phyloP scores from a whole-genome alignment of 2,888 invertebrate species.

The Corbicula japonica region DNA sequence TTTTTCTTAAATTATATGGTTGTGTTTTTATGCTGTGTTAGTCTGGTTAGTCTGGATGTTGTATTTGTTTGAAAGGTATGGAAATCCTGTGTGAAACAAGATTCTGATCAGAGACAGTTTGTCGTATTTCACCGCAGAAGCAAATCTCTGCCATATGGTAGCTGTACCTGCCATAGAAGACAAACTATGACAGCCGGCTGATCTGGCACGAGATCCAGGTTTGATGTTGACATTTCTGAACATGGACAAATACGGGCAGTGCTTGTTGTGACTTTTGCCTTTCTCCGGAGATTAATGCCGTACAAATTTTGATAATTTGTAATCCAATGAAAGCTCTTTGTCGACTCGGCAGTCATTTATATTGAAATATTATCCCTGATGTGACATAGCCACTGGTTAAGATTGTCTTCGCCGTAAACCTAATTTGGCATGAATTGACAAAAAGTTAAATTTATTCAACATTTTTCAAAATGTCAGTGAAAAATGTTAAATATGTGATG shows the following conservation, averaged over 20 bases:
- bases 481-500: slow-evolving; percentile 36
- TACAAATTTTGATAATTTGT: slow-evolving; percentile 46
- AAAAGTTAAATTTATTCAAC: slow-evolving; percentile 41
- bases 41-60: background rate
- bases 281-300: slow-evolving; percentile 2
- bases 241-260: slow-evolving; percentile 18
- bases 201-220: slow-evolving; percentile 5
- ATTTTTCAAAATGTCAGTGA: slow-evolving; percentile 52
- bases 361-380: slow-evolving; percentile 18
- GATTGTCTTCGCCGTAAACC: slow-evolving; percentile 27
- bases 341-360: slow-evolving; percentile 21
- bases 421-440: slow-evolving; percentile 39
- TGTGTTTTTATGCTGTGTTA: too few species aligned
- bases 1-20: too few species aligned
- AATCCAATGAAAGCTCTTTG: slow-evolving; percentile 32
- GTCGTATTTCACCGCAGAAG: background rate
- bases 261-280: slow-evolving; percentile 34
- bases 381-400: slow-evolving; percentile 12
- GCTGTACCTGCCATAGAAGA: slow-evolving; percentile 4
- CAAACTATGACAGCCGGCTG: slow-evolving; percentile 1
- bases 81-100: slow-evolving; percentile 6
- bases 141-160: slow-evolving; percentile 17
- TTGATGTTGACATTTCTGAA: slow-evolving; percentile 5
- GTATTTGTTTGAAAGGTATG: background rate
- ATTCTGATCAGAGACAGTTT: too few species aligned